phyloP scores from a whole-genome alignment of 1,140 invertebrate species.

The Rhyzopertha dominica region DNA sequence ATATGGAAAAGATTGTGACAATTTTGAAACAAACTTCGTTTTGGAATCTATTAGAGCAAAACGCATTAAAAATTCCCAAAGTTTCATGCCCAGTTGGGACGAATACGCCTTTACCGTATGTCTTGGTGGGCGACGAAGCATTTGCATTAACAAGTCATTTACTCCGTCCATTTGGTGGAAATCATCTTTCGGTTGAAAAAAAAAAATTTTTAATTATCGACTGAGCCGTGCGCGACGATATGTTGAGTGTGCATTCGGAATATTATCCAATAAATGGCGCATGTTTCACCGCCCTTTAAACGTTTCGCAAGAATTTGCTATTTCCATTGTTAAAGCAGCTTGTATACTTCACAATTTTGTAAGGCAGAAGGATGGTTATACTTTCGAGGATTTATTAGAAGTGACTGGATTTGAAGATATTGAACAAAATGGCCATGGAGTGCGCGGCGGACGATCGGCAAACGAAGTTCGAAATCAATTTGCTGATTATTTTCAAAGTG shows the following conservation, averaged over 20 bases:
- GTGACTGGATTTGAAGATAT: conserved; percentile 10
- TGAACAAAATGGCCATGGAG: no score
- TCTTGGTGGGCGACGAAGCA: no score
- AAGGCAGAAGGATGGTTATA: conserved; percentile 31
- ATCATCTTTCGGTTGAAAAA: conserved; percentile 23
- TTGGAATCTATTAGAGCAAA: no score
- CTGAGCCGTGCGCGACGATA: conserved; percentile 37
- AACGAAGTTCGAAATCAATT: no score
- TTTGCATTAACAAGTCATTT: no score
- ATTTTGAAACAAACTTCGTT: no score
- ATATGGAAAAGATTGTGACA: conserved; percentile 44
- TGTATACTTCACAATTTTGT: conserved; percentile 40
- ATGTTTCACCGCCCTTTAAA: conserved; percentile 37
- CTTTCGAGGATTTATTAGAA: conserved; percentile 34
- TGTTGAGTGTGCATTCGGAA: conserved; percentile 32
- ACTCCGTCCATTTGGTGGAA: conserved; percentile 12
- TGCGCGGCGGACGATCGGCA: no score
- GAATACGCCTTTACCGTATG: no score
- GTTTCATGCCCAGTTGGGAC: no score
- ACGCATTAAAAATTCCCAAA: no score
- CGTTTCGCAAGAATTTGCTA: conserved; percentile 24
- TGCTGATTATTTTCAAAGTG: no score
- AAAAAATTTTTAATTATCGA: conserved; percentile 47
- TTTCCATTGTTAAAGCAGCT: conserved; percentile 32
- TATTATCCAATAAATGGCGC: conserved; percentile 37